A percentile compares a stretch with the other conserved stretches of the same genome.
phyloP scores from a whole-genome alignment of 2,888 invertebrate species.

The Sminthurinus aureus region DNA sequence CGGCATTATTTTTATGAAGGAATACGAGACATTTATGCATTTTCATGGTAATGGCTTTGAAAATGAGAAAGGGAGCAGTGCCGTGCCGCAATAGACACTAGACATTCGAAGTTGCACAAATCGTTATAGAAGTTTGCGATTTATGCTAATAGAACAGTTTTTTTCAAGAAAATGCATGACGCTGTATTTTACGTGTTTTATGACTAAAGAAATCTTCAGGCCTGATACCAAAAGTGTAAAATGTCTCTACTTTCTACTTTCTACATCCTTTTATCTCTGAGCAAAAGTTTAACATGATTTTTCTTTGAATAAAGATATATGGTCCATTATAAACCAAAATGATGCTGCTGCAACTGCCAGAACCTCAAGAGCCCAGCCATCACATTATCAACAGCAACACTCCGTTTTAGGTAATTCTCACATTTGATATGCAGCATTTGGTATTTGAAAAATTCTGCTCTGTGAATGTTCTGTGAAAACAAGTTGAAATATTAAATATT shows the following conservation, averaged over 20 bases:
- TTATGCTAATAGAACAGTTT: too few relatives aligned
- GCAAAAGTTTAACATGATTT: neutral
- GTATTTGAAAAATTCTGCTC: too few relatives aligned
- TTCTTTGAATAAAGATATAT: slow-evolving; percentile 40
- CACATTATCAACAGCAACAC: slow-evolving; percentile 13
- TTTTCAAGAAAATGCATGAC: neutral
- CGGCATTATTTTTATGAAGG: neutral
- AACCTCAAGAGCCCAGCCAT: neutral
- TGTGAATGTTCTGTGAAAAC: too few relatives aligned
- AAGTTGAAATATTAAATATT: too few relatives aligned
- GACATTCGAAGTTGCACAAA: too few relatives aligned
- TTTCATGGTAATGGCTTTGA: neutral
- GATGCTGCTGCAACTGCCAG: slow-evolving; percentile 18
- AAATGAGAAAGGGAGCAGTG: too few relatives aligned
- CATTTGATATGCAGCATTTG: neutral
- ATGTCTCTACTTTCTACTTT: too few relatives aligned
- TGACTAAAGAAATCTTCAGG: neutral
- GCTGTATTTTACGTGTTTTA: neutral
- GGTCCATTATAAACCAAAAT: slow-evolving; percentile 48
- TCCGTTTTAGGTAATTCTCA: neutral
- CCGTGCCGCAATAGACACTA: too few relatives aligned
- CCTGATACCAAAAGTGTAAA: neutral
- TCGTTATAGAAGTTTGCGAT: too few relatives aligned
- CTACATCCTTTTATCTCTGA: too few relatives aligned
- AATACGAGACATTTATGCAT: neutral